Percentiles rank a stretch among this genome's conserved stretches.
Conservation (phyloP, 2,797 vertebrate genomes). For the Zonotrichia albicollis region DNA sequence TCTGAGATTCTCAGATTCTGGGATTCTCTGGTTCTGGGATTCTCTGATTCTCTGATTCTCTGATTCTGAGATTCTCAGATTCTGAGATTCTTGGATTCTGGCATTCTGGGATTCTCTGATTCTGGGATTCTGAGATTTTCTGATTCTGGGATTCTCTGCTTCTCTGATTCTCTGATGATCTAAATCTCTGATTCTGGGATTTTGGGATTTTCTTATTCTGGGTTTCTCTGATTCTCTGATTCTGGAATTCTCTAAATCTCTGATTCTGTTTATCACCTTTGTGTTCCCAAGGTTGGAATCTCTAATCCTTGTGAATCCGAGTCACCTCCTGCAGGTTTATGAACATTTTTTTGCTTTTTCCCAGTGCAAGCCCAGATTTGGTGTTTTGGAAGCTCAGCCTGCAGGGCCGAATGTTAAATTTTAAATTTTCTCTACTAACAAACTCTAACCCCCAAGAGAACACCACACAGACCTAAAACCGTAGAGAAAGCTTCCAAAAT, state of each 20-base stretch:
- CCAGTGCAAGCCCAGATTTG: rapidly evolving
- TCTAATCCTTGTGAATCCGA: rapidly evolving
- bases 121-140: too few relatives aligned
- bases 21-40: too few relatives aligned
- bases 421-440: neutral
- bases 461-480: neutral
- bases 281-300: rapidly evolving
- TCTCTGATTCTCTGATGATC: too few relatives aligned
- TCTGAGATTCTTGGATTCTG: too few relatives aligned
- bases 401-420: neutral
- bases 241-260: neutral
- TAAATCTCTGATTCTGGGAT: too few relatives aligned
- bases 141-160: too few relatives aligned
- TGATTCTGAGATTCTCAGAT: too few relatives aligned
- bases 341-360: rapidly evolving
- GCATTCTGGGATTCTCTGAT: too few relatives aligned
- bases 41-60: too few relatives aligned
- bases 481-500: neutral
- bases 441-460: neutral
- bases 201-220: too few relatives aligned
- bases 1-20: too few relatives aligned
- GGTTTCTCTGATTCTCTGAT: too few relatives aligned
- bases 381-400: neutral
- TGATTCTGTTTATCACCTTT: neutral
- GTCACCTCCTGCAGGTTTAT: rapidly evolving